These are phyloP conservation scores for Rhynchonema sp. DNA, from an alignment of 2,888 invertebrate species.

Conservation along the genomic window DNA sequence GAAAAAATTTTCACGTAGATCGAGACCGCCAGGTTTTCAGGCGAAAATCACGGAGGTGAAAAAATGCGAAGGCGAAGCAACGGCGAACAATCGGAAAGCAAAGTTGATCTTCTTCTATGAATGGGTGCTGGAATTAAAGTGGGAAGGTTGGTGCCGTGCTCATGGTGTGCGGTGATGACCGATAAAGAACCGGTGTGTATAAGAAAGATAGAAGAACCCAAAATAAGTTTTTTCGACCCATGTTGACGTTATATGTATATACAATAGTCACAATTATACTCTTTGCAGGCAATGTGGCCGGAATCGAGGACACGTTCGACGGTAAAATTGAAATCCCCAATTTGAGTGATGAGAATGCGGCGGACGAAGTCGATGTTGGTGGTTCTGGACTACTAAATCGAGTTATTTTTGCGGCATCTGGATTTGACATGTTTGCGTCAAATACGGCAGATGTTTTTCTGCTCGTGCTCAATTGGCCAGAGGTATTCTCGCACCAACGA, in stretches of 20 bases:
- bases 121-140: constrained; percentile 75
- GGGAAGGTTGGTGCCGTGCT: constrained; percentile 45
- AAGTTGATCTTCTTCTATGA: constrained; percentile 98
- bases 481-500: not conserved
- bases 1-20: no score
- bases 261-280: no score
- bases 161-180: no score
- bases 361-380: constrained; percentile 67
- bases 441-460: no score
- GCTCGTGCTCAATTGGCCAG: no score
- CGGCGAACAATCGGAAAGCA: constrained; percentile 91
- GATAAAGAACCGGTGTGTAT: no score
- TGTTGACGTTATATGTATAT: no score
- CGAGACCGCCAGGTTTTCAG: no score
- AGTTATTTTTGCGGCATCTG: no score
- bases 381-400: not conserved
- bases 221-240: no score
- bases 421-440: no score
- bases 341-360: constrained; percentile 84
- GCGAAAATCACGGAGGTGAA: constrained; percentile 54
- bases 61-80: constrained; percentile 80
- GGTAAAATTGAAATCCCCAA: constrained; percentile 84
- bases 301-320: constrained; percentile 33
- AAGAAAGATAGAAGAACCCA: no score
- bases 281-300: constrained; percentile 36